A percentile compares a stretch with the other conserved stretches of the same genome.
Evolutionary conservation across 2,888 invertebrate species (phyloP).

Genomic region (Eupithecia subfuscata): DNA sequence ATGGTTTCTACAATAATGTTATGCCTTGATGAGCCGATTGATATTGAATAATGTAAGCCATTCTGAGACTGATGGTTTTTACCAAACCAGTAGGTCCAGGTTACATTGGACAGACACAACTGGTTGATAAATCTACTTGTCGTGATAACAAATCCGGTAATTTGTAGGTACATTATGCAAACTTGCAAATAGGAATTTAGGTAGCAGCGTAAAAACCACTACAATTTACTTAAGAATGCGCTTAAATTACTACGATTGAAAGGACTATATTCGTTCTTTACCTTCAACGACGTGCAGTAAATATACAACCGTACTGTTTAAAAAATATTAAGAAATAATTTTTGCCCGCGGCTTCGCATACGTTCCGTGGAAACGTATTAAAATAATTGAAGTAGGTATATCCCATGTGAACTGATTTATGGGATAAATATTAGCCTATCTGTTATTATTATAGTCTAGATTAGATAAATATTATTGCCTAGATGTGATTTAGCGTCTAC

Average conservation of each 20-base stretch:
- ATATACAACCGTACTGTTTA: background rate
- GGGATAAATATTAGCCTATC: background rate
- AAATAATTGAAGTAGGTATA: background rate
- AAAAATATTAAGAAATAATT: background rate
- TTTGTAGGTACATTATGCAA: slow-evolving; percentile 3
- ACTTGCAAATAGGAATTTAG: background rate
- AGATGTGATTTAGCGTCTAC: background rate
- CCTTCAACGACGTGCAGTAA: background rate
- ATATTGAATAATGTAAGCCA: background rate
- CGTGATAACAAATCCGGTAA: background rate
- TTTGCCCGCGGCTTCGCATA: background rate
- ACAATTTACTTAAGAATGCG: slow-evolving; percentile 1
- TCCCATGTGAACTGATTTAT: background rate
- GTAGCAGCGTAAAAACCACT: background rate
- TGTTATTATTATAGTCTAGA: too few relatives aligned
- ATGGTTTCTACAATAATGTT: background rate
- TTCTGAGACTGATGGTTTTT: background rate
- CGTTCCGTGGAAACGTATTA: background rate
- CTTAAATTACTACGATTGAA: background rate
- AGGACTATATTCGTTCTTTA: background rate
- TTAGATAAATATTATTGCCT: too few relatives aligned
- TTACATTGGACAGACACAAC: background rate
- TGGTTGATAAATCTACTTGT: slow-evolving; percentile 2
- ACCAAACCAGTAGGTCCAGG: background rate
- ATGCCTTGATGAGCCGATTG: background rate